These are phyloP conservation scores for Siderastrea radians DNA, from an alignment of 92 coral and sea anemone genomes.

Conservation along the genomic window DNA sequence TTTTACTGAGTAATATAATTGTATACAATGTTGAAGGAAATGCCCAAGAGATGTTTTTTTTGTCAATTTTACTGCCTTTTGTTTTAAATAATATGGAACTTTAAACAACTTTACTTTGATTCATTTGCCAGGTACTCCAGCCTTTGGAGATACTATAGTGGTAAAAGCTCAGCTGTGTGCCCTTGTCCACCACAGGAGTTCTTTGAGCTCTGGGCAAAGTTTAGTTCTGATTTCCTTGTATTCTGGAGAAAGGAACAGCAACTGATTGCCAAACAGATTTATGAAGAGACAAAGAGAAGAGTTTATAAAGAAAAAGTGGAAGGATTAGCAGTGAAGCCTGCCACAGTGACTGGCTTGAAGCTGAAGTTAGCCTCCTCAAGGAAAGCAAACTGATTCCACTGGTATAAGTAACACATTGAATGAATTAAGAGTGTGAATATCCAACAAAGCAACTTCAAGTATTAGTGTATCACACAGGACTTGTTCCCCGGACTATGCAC, in stretches of 20 bases:
- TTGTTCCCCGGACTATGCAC: too few relatives aligned
- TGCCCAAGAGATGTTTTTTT: too few relatives aligned
- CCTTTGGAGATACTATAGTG: slow-evolving; percentile 72
- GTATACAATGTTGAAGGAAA: too few relatives aligned
- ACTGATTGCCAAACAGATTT: slow-evolving; percentile 80
- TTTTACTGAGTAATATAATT: too few relatives aligned
- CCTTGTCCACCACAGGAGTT: slow-evolving; percentile 80
- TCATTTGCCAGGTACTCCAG: slow-evolving; percentile 52
- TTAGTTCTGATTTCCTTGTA: slow-evolving; percentile 78
- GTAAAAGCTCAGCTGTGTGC: slow-evolving; percentile 49
- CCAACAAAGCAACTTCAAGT: too few relatives aligned
- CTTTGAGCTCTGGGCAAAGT: slow-evolving; percentile 84
- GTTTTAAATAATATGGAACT: too few relatives aligned
- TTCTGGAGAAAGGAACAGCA: slow-evolving; percentile 93
- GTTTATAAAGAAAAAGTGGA: slow-evolving; percentile 80
- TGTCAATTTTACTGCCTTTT: too few relatives aligned
- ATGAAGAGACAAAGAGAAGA: slow-evolving; percentile 85
- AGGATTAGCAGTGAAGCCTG: slow-evolving; percentile 79
- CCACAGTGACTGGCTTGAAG: slow-evolving; percentile 80
- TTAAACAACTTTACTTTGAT: not conserved
- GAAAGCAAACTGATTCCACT: slow-evolving; percentile 35
- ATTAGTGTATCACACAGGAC: too few relatives aligned
- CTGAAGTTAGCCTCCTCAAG: slow-evolving; percentile 80
- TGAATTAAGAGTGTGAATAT: too few relatives aligned
- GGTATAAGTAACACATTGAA: not conserved